Percentiles rank a stretch among this genome's conserved stretches.
These are phyloP conservation scores for Epinephelus malabaricus DNA, from an alignment of 2,797 vertebrate genomes.

Conservation along the genomic window DNA sequence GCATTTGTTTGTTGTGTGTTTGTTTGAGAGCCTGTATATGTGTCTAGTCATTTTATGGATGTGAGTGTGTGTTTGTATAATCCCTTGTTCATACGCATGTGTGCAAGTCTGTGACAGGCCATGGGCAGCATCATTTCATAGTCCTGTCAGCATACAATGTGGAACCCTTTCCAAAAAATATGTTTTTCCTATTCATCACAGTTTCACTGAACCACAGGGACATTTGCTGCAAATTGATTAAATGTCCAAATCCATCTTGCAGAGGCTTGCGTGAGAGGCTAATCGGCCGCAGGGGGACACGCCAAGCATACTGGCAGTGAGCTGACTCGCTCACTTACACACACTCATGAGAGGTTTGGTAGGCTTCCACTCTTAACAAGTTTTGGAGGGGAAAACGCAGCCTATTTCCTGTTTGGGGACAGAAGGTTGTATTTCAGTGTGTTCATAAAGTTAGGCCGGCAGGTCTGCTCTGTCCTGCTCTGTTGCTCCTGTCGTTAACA, in stretches of 20 bases:
- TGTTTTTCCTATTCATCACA: constrained; percentile 35
- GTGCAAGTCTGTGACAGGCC: neutral
- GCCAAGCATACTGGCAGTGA: constrained; percentile 49
- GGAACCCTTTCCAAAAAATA: constrained; percentile 15
- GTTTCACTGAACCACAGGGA: constrained; percentile 41
- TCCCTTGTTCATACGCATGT: constrained; percentile 1
- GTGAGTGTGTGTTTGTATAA: neutral
- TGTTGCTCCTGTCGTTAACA: constrained; percentile 51
- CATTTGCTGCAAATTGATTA: constrained; percentile 58
- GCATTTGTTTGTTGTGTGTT: constrained; percentile 49
- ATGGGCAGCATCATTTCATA: neutral
- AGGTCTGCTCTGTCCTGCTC: constrained; percentile 41
- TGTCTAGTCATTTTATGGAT: constrained; percentile 44
- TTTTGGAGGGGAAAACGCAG: constrained; percentile 51
- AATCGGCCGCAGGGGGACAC: constrained; percentile 49
- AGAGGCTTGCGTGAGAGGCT: constrained; percentile 70
- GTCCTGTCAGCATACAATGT: constrained; percentile 33
- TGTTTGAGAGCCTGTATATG: constrained; percentile 20
- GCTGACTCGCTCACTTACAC: constrained; percentile 28
- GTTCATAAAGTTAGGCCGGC: constrained; percentile 66
- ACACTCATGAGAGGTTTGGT: constrained; percentile 43
- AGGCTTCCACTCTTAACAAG: constrained; percentile 43
- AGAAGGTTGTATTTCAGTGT: constrained; percentile 64
- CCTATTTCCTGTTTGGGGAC: constrained; percentile 70
- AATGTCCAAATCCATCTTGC: constrained; percentile 51